These are phyloP conservation scores for Drosophila eohydei DNA, from an alignment of 2,888 invertebrate genomes.

Conservation along the genomic window DNA sequence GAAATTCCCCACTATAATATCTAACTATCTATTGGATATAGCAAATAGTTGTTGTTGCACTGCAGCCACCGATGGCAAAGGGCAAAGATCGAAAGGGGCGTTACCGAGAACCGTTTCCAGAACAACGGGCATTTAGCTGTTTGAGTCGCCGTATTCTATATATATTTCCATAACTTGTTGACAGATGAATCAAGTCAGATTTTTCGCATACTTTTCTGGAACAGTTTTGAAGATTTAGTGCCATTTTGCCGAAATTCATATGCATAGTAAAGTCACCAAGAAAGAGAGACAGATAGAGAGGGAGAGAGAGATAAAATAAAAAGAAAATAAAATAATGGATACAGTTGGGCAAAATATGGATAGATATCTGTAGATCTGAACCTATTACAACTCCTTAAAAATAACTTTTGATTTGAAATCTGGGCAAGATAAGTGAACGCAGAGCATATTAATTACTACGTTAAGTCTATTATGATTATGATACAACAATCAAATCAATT, in stretches of 20 bases:
- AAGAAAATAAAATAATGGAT: constrained; percentile 10
- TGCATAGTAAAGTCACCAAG: constrained; percentile 43
- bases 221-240: constrained; percentile 69
- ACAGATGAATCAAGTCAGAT: constrained; percentile 2
- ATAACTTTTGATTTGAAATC: constrained; percentile 58
- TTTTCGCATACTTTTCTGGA: constrained; percentile 38
- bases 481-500: constrained; percentile 52
- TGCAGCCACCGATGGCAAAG: constrained; percentile 42
- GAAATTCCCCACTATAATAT: constrained; percentile 20
- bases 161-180: constrained; percentile 25
- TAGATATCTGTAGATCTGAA: constrained; percentile 43
- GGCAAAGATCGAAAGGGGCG: constrained; percentile 4
- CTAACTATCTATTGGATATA: constrained; percentile 31
- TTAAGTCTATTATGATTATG: constrained; percentile 64
- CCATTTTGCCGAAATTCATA: constrained; percentile 76
- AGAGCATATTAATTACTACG: constrained; percentile 54
- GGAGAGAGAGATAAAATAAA: constrained; percentile 1
- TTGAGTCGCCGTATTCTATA: constrained; percentile 37
- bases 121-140: constrained; percentile 60
- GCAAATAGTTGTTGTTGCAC: constrained; percentile 57
- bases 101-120: constrained; percentile 55
- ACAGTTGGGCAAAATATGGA: constrained; percentile 39
- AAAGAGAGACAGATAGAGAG: not conserved
- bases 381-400: constrained; percentile 52
- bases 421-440: constrained; percentile 47